Conservation (phyloP, 2,888 invertebrate species). For the Dolichopus griseipennis region DNA sequence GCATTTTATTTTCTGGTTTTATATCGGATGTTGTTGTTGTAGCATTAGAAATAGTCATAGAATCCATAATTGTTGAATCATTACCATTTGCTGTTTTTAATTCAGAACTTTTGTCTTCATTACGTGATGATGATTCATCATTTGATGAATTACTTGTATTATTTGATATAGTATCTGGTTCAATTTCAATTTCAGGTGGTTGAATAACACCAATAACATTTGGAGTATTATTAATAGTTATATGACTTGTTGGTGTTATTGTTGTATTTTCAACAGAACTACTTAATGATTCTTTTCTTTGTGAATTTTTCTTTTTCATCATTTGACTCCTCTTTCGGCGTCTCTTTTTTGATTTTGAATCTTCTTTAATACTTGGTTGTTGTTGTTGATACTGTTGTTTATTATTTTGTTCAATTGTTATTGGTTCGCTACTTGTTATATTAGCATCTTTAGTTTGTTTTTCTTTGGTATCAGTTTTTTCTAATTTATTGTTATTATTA, state of each 20-base stretch:
- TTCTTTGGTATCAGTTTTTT: slow-evolving; percentile 11
- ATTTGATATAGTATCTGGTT: slow-evolving; percentile 33
- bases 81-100: slow-evolving; percentile 28
- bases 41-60: slow-evolving; percentile 11
- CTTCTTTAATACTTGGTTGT: slow-evolving; percentile 42
- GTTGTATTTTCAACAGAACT: slow-evolving; percentile 37
- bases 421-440: slow-evolving; percentile 10
- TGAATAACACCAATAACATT: slow-evolving; percentile 11
- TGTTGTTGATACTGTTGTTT: slow-evolving; percentile 13
- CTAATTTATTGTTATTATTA: slow-evolving; percentile 12
- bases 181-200: slow-evolving; percentile 21
- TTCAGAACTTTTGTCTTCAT: slow-evolving; percentile 23
- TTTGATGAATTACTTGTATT: slow-evolving; percentile 33
- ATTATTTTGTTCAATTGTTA: slow-evolving; percentile 12
- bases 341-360: slow-evolving; percentile 55
- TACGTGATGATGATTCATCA: slow-evolving; percentile 37
- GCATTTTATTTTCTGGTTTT: slow-evolving; percentile 31
- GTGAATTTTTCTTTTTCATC: slow-evolving; percentile 68
- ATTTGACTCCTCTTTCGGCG: slow-evolving; percentile 69
- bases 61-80: slow-evolving; percentile 20
- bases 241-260: slow-evolving; percentile 25
- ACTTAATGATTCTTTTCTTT: slow-evolving; percentile 56
- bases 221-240: slow-evolving; percentile 21
- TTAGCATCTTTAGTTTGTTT: slow-evolving; percentile 16
- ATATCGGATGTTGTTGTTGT: slow-evolving; percentile 31